phyloP scores from a whole-genome alignment of 2,113 vertebrate species.

The Elanoides forficatus region DNA sequence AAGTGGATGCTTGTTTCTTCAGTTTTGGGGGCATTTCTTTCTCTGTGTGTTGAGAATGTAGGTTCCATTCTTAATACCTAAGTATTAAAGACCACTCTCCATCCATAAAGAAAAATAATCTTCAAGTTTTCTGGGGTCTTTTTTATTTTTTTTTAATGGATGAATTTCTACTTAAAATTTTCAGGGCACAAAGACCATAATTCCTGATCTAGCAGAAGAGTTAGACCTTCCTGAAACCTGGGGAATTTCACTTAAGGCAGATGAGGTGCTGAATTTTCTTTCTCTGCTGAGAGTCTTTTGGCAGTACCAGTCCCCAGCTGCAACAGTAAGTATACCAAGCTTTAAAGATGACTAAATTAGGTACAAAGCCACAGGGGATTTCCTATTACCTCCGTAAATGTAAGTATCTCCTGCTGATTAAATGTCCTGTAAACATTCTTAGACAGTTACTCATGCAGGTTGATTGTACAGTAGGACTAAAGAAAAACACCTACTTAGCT shows the following conservation, averaged over 20 bases:
- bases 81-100: background rate
- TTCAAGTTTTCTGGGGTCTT: background rate
- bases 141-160: background rate
- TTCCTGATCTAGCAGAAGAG: background rate
- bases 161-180: background rate
- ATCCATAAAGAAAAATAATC: background rate
- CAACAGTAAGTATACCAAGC: slow-evolving; percentile 2
- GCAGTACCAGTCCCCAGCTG: background rate
- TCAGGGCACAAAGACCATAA: background rate
- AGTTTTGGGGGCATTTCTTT: background rate
- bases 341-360: slow-evolving; percentile 1
- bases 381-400: slow-evolving; percentile 25
- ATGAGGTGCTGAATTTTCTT: background rate
- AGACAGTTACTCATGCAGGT: slow-evolving; percentile 1
- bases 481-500: background rate
- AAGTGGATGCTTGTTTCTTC: background rate
- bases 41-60: background rate
- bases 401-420: slow-evolving; percentile 22
- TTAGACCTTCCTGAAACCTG: background rate
- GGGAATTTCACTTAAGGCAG: background rate
- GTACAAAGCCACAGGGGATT: slow-evolving; percentile 19
- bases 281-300: background rate
- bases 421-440: slow-evolving; percentile 42
- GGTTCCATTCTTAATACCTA: background rate
- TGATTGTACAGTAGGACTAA: slow-evolving; percentile 8